A percentile compares a stretch with the other conserved stretches of the same genome.
Conservation (phyloP, 2,113 vertebrate species). For the Chloebia gouldiae region DNA sequence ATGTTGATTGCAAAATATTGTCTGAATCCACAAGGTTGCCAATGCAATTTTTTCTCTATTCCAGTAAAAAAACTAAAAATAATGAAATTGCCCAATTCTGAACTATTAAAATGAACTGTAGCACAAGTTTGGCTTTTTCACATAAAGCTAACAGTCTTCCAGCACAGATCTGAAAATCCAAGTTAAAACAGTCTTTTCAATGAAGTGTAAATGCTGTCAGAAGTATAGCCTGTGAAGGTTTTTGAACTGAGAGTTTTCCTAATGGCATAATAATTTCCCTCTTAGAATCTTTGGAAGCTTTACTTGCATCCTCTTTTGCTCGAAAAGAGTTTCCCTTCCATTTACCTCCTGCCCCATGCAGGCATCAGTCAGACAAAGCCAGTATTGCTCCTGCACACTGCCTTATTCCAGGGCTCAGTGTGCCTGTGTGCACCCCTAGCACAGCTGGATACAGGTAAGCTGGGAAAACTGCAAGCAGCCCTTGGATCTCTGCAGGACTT, state of each 20-base stretch:
- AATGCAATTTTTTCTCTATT: not conserved
- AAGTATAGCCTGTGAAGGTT: not conserved
- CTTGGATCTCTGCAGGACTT: not conserved
- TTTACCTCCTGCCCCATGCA: not conserved
- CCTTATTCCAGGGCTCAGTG: not conserved
- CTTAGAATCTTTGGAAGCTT: not conserved
- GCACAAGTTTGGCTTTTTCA: not conserved
- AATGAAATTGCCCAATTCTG: not conserved
- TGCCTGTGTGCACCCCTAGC: not conserved
- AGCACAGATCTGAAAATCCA: not conserved
- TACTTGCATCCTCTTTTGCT: not conserved
- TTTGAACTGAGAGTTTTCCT: not conserved
- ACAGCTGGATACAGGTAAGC: not conserved
- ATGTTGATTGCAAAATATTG: not conserved
- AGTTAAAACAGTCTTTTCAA: not conserved
- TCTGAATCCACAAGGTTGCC: not conserved
- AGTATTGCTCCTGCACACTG: not conserved
- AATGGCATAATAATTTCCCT: not conserved
- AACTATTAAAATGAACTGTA: not conserved
- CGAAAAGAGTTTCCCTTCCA: not conserved
- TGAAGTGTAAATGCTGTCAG: not conserved
- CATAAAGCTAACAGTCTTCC: not conserved
- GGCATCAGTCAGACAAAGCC: not conserved
- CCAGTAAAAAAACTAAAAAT: not conserved
- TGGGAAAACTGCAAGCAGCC: not conserved